Evolutionary conservation across 2,797 vertebrate genomes (phyloP), one percentile per base, ranked within the genome.

Genomic region (Propithecus deckenii): DNA sequence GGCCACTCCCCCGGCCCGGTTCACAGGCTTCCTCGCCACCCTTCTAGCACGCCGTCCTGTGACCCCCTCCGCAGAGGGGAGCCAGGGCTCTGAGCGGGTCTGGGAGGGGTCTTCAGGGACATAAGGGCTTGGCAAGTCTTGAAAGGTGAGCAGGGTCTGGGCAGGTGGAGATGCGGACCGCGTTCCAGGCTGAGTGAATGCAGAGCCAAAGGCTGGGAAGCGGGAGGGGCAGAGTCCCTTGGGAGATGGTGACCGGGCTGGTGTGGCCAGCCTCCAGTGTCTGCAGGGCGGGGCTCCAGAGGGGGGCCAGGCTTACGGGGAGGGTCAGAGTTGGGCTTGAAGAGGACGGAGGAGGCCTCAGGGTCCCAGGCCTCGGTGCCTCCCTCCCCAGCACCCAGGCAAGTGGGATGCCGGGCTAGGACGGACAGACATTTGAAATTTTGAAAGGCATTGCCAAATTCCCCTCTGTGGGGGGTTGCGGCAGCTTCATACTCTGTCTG

Each of bases 401-500:
- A 5, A 43, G 35, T 17, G 5, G 43, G 28, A 7, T 41, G 9
- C 25, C 0, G 18, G n/a, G n/a, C 5, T 10, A 52, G 20, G 79
- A 87, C 17, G 32, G 41, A 35, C 57, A 84, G 65, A 5, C n/a
- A 23, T 20, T 32, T 87, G 91, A 23, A 55, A 46, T 38, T 43
- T 22, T 32, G 72, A 43, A 83, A 38, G 11, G 13, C 35, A 7
- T 25, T 35, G 41, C 43, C 22, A 25, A 22, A 25, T 46, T 63
- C 61, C n/a, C 18, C 38, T 35, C 86, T 0, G 1, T 7, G 5
- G 50, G 35, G 20, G 41, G 6, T 7, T 7, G 32, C 12, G 43
- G 61, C 69, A 35, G 84, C 28, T 32, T 30, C 35, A 1, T 61
- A 91, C 95, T 97, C 97, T 98, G 97, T 97, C 93, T 97, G 89